phyloP scores from a whole-genome alignment of 2,113 vertebrate genomes.

The Pterocles burchelli region DNA sequence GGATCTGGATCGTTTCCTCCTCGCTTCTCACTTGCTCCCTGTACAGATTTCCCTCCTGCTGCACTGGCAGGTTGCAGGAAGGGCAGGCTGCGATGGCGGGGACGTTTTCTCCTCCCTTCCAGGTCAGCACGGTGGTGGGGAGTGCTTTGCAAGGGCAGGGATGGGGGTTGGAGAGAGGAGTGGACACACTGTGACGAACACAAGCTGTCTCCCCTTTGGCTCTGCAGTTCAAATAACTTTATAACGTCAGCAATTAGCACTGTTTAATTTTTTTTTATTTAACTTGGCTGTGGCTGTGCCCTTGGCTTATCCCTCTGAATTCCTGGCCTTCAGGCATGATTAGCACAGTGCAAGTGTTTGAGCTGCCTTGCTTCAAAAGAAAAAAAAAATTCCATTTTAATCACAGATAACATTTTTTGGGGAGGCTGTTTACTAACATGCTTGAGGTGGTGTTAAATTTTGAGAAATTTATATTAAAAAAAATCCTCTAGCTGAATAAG shows the following conservation, averaged over 20 bases:
- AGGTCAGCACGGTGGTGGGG: rapidly evolving
- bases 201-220: not conserved
- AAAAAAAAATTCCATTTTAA: not conserved
- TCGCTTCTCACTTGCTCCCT: not conserved
- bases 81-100: not conserved
- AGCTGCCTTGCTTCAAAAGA: not conserved
- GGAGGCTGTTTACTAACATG: not conserved
- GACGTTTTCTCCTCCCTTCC: not conserved
- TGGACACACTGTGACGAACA: not conserved
- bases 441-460: slow-evolving; percentile 15
- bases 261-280: not conserved
- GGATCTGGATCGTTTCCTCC: slow-evolving; percentile 6
- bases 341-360: not conserved
- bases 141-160: slow-evolving; percentile 1
- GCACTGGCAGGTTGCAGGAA: not conserved
- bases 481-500: not conserved
- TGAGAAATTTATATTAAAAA: not conserved
- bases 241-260: not conserved
- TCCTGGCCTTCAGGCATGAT: slow-evolving; percentile 30
- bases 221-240: slow-evolving; percentile 12
- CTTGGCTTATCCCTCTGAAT: slow-evolving; percentile 45
- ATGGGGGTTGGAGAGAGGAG: not conserved
- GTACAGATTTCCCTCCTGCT: slow-evolving; percentile 28
- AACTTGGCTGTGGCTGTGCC: slow-evolving; percentile 22
- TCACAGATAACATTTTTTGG: not conserved